A percentile compares a stretch with the other conserved stretches of the same genome.
phyloP scores from a whole-genome alignment of 2,113 vertebrate genomes.

The Eulacestoma nigropectus region DNA sequence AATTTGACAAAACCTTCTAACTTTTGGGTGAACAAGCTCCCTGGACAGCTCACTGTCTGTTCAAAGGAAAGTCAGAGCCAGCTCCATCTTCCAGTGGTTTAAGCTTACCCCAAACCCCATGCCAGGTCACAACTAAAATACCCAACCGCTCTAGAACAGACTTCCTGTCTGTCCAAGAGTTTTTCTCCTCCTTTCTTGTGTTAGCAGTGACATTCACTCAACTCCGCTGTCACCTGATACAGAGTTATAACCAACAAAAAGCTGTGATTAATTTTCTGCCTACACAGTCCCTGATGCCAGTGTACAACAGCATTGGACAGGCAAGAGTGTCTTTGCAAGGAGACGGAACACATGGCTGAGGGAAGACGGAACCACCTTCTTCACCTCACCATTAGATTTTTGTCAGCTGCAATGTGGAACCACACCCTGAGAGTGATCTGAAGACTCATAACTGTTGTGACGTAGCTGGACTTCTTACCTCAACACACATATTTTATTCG shows the following conservation, averaged over 20 bases:
- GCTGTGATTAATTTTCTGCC: background rate
- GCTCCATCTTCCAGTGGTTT: background rate
- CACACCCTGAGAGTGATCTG: background rate
- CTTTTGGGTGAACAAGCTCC: background rate
- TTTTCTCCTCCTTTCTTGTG: background rate
- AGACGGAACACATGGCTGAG: background rate
- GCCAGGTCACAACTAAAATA: background rate
- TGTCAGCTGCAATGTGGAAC: background rate
- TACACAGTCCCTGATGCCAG: background rate
- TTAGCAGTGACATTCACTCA: background rate
- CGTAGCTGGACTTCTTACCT: background rate
- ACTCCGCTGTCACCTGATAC: background rate
- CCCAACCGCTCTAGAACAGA: background rate
- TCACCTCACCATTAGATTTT: background rate
- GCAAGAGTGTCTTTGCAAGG: background rate
- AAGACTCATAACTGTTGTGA: background rate
- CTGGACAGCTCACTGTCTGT: background rate
- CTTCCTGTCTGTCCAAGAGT: background rate
- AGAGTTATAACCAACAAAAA: background rate
- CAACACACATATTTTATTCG: fast-evolving
- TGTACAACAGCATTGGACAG: fast-evolving
- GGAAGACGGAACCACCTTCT: background rate
- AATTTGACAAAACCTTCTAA: background rate
- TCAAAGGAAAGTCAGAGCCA: background rate
- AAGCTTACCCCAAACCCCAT: background rate